phyloP scores from a whole-genome alignment of 2,113 vertebrate genomes.

The Mystacornis crossleyi region DNA sequence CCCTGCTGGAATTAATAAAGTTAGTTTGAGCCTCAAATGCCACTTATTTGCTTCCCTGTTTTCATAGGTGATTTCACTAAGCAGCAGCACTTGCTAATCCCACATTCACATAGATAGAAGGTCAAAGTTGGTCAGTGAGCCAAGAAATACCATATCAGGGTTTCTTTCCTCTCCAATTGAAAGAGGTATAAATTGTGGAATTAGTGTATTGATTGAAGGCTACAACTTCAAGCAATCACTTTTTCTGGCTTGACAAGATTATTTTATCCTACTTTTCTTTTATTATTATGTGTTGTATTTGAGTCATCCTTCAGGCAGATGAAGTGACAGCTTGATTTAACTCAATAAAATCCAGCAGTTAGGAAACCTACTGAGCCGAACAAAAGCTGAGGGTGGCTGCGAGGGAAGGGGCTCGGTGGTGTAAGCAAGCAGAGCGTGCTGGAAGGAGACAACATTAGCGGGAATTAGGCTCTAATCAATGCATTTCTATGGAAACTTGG shows the following conservation, averaged over 20 bases:
- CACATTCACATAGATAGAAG: constrained; percentile 89
- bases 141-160: constrained; percentile 99
- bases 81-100: constrained; percentile 91
- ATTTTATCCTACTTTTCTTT: constrained; percentile 99
- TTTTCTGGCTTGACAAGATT: constrained; percentile 99
- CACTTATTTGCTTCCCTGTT: constrained; percentile 87
- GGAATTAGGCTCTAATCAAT: constrained; percentile 91
- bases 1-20: constrained; percentile 88
- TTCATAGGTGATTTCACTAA: constrained; percentile 92
- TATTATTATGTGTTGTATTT: constrained; percentile 99
- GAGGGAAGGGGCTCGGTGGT: constrained; percentile 77
- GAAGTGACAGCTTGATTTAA: constrained; percentile 99
- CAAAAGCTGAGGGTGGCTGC: constrained; percentile 80
- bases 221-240: constrained; percentile 96
- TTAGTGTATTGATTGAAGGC: constrained; percentile 99
- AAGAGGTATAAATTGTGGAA: constrained; percentile 98
- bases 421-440: constrained; percentile 77
- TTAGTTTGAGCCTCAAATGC: constrained; percentile 84
- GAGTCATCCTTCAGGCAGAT: constrained; percentile 98
- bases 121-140: constrained; percentile 99
- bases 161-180: constrained; percentile 93
- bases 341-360: constrained; percentile 98
- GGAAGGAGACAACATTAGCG: constrained; percentile 82
- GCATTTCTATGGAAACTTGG: constrained; percentile 91
- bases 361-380: constrained; percentile 94